phyloP scores from a whole-genome alignment of 2,888 invertebrate genomes.

The Silvanus unidentatus region DNA sequence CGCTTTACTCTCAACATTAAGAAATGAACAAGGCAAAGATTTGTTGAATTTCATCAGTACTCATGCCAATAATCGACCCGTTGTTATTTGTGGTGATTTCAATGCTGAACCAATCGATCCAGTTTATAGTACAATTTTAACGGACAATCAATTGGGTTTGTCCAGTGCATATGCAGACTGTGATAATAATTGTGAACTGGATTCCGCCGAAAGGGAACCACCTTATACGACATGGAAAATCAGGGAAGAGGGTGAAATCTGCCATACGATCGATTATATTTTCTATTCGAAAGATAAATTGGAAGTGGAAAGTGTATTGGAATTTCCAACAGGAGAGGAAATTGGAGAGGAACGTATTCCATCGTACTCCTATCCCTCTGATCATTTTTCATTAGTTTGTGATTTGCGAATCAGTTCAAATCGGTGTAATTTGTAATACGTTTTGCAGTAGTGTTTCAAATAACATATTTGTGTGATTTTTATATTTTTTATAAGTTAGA shows the following conservation, averaged over 20 bases:
- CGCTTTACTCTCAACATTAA: constrained; percentile 58
- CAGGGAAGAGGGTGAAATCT: constrained; percentile 63
- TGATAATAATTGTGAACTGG: constrained; percentile 18
- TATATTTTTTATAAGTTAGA: too few species aligned
- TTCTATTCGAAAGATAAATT: constrained; percentile 57
- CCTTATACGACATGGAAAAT: constrained; percentile 73
- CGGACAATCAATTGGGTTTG: constrained; percentile 43
- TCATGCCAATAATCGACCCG: constrained; percentile 50
- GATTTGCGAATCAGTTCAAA: constrained; percentile 51
- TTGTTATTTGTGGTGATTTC: constrained; percentile 68
- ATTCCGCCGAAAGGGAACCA: constrained; percentile 50
- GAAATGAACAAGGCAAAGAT: constrained; percentile 68
- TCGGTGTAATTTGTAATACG: too few species aligned
- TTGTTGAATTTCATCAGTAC: constrained; percentile 53
- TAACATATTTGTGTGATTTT: too few species aligned
- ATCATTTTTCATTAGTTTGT: constrained; percentile 68
- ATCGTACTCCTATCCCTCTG: constrained; percentile 64
- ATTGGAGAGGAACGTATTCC: constrained; percentile 64
- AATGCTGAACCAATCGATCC: constrained; percentile 70
- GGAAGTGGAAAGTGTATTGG: constrained; percentile 51
- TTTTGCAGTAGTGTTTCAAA: too few species aligned
- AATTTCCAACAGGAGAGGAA: constrained; percentile 59
- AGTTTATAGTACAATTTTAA: constrained; percentile 57
- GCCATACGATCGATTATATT: constrained; percentile 71
- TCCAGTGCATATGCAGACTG: constrained; percentile 53